Conservation (phyloP, 2,797 vertebrate genomes). For the Etheostoma nigrum region DNA sequence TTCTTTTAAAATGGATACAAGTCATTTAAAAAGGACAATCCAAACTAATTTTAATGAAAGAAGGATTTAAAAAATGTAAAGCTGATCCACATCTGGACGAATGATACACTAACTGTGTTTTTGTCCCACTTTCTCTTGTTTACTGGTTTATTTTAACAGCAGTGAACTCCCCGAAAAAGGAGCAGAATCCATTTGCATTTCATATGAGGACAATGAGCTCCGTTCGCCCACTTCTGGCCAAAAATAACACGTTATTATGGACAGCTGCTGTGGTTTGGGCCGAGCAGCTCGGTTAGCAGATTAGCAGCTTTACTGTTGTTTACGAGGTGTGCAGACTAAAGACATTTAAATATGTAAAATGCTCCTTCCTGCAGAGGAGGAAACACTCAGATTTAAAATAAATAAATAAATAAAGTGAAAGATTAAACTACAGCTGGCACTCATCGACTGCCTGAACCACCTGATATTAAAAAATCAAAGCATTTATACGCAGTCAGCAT, state of each 20-base stretch:
- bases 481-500: neutral
- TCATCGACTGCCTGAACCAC: conserved; percentile 1
- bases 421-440: conserved; percentile 24
- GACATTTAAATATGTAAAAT: conserved; percentile 4
- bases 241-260: conserved; percentile 29
- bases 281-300: conserved; percentile 46
- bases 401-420: neutral
- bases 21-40: no score
- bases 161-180: conserved; percentile 3
- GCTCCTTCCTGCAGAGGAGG: conserved; percentile 11
- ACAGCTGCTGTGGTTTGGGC: conserved; percentile 34
- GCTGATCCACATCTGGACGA: neutral
- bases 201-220: conserved; percentile 26
- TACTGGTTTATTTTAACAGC: conserved; percentile 13
- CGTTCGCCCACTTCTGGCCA: conserved; percentile 30
- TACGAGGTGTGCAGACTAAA: conserved; percentile 40
- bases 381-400: neutral
- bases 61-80: neutral
- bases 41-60: no score
- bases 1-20: no score
- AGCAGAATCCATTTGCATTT: conserved; percentile 54
- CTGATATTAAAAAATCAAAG: conserved; percentile 9
- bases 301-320: conserved; percentile 41
- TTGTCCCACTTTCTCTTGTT: conserved; percentile 24
- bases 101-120: neutral